phyloP scores from a whole-genome alignment of 1,140 invertebrate genomes.

The Carposina sasakii region DNA sequence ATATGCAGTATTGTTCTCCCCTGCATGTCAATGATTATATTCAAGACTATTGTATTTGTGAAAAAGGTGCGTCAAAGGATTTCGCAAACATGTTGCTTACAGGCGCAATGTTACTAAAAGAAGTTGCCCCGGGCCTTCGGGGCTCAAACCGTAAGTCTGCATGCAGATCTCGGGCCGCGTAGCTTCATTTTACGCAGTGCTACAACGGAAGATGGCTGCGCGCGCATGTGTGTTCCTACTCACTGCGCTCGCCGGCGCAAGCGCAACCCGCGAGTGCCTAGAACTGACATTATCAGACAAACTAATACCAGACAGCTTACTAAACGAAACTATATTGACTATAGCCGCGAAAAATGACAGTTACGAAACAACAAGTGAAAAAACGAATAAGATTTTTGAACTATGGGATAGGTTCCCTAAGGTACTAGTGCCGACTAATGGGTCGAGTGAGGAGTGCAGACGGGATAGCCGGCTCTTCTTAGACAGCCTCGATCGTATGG shows the following conservation, averaged over 20 bases:
- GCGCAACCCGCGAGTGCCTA: conserved; percentile 53
- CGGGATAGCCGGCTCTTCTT: conserved; percentile 57
- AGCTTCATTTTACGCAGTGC: not conserved
- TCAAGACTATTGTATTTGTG: no score
- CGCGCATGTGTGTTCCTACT: conserved; percentile 52
- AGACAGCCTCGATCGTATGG: conserved; percentile 63
- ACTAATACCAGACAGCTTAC: conserved; percentile 36
- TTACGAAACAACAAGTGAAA: conserved; percentile 36
- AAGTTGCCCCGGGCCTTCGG: no score
- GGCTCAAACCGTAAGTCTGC: no score
- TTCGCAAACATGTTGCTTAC: no score
- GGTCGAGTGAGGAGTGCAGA: conserved; percentile 58
- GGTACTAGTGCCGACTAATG: conserved; percentile 55
- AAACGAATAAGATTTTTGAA: conserved; percentile 41
- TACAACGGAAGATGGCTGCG: conserved; percentile 40
- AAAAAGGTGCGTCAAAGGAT: no score
- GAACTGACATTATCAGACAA: conserved; percentile 49
- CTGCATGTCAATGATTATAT: no score
- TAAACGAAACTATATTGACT: conserved; percentile 53
- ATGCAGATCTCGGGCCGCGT: conserved; percentile 4
- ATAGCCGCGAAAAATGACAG: conserved; percentile 42
- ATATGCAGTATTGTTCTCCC: no score
- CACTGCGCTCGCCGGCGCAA: conserved; percentile 22
- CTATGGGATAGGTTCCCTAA: conserved; percentile 60
- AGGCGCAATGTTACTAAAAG: no score